phyloP scores from a whole-genome alignment of 2,888 invertebrate species.

The Mythimna vitellina region DNA sequence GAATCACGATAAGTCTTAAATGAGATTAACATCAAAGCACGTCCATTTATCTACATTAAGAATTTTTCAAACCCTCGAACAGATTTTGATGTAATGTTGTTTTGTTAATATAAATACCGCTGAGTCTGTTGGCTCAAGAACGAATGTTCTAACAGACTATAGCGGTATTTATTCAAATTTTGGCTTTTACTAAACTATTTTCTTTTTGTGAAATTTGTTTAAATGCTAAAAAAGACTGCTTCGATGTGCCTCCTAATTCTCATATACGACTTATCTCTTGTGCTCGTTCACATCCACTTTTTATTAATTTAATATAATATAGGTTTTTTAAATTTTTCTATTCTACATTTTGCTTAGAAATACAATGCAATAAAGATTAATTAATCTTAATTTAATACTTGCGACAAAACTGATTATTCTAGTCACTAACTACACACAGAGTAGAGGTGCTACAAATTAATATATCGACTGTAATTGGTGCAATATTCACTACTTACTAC shows the following conservation, averaged over 20 bases:
- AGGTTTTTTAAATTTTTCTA: constrained; percentile 31
- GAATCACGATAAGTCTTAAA: constrained; percentile 66
- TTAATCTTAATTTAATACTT: constrained; percentile 55
- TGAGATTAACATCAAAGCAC: constrained; percentile 74
- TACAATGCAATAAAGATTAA: constrained; percentile 52
- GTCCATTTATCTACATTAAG: constrained; percentile 22
- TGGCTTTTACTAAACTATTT: constrained; percentile 44
- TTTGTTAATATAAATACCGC: constrained; percentile 77
- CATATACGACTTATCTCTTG: constrained; percentile 74
- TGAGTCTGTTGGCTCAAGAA: constrained; percentile 89
- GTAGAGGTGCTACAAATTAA: constrained; percentile 64
- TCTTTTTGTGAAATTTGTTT: constrained; percentile 19
- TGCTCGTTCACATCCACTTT: constrained; percentile 78
- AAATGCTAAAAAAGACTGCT: constrained; percentile 64
- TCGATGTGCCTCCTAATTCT: constrained; percentile 85
- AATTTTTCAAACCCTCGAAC: constrained; percentile 8
- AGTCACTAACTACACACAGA: constrained; percentile 62
- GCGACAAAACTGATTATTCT: constrained; percentile 54
- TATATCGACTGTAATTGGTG: constrained; percentile 65
- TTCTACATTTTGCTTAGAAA: constrained; percentile 40
- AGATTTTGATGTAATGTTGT: constrained; percentile 24
- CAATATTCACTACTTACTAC: constrained; percentile 64
- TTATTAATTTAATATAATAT: constrained; percentile 24
- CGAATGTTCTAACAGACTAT: constrained; percentile 85
- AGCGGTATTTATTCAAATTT: constrained; percentile 79